Evolutionary conservation across 2,888 invertebrate genomes (phyloP).

Genomic region (Microctonus aethiopoides): DNA sequence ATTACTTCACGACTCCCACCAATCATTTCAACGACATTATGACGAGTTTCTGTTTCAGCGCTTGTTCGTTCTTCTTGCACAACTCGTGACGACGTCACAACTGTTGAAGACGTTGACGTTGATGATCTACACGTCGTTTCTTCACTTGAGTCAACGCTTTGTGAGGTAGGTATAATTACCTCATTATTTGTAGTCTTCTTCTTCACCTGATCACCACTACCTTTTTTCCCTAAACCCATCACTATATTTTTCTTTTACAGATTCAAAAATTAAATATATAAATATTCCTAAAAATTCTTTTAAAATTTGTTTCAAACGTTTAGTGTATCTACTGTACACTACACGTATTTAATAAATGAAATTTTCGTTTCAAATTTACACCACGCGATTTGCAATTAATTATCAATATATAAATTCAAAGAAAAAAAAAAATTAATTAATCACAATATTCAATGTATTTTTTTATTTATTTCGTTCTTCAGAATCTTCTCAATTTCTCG

Average conservation of each 20-base stretch:
- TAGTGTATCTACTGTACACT: slow-evolving; percentile 4
- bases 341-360: too few relatives aligned
- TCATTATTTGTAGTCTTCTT: slow-evolving; percentile 40
- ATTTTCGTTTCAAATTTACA: too few relatives aligned
- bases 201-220: slow-evolving; percentile 37
- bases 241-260: slow-evolving; percentile 16
- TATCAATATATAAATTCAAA: too few relatives aligned
- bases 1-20: slow-evolving; percentile 56
- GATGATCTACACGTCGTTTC: slow-evolving; percentile 41
- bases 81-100: slow-evolving; percentile 53
- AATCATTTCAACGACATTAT: slow-evolving; percentile 54
- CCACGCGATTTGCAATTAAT: too few relatives aligned
- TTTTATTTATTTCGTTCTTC: neutral
- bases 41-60: slow-evolving; percentile 51
- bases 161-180: slow-evolving; percentile 19
- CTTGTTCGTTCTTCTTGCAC: slow-evolving; percentile 54
- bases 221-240: slow-evolving; percentile 50
- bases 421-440: too few relatives aligned
- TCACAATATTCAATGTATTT: neutral
- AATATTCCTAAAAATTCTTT: neutral
- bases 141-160: slow-evolving; percentile 13
- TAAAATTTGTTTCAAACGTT: neutral
- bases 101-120: slow-evolving; percentile 38
- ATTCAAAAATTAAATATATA: slow-evolving; percentile 6
- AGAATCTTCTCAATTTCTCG: slow-evolving; percentile 26